Conservation (phyloP, 2,113 vertebrate genomes). For the Ploceus nigricollis region DNA sequence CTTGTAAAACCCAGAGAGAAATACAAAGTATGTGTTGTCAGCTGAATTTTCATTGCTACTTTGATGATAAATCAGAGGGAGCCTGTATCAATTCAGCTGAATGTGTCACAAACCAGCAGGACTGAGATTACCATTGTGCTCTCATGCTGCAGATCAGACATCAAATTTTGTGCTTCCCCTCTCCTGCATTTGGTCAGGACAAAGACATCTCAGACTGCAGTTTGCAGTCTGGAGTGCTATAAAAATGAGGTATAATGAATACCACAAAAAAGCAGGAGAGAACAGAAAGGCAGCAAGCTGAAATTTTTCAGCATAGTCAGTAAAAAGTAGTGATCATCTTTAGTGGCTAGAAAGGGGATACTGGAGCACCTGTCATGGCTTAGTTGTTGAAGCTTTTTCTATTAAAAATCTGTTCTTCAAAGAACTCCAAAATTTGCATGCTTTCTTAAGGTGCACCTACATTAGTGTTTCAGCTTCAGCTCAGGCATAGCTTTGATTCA, state of each 20-base stretch:
- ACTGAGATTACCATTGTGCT: not conserved
- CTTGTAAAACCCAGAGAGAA: not conserved
- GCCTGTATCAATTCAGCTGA: not conserved
- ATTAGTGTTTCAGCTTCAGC: not conserved
- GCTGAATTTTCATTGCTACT: not conserved
- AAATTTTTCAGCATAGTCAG: not conserved
- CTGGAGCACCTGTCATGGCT: not conserved
- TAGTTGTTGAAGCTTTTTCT: not conserved
- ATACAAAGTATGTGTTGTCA: conserved; percentile 1
- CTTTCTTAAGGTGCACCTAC: not conserved
- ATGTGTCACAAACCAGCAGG: not conserved
- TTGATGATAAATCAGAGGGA: conserved; percentile 9
- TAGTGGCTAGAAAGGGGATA: not conserved
- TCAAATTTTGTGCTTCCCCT: not conserved
- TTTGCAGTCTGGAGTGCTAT: not conserved
- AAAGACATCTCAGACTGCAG: not conserved
- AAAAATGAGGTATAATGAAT: not conserved
- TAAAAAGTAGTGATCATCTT: not conserved
- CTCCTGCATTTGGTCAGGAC: not conserved
- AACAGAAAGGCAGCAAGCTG: not conserved
- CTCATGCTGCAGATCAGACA: not conserved
- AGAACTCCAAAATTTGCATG: not conserved
- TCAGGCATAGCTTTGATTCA: not conserved
- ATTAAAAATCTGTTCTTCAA: not conserved
- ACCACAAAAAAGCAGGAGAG: not conserved